These are phyloP conservation scores for Leptopterna dolabrata DNA, from an alignment of 2,888 invertebrate species.

Conservation along the genomic window DNA sequence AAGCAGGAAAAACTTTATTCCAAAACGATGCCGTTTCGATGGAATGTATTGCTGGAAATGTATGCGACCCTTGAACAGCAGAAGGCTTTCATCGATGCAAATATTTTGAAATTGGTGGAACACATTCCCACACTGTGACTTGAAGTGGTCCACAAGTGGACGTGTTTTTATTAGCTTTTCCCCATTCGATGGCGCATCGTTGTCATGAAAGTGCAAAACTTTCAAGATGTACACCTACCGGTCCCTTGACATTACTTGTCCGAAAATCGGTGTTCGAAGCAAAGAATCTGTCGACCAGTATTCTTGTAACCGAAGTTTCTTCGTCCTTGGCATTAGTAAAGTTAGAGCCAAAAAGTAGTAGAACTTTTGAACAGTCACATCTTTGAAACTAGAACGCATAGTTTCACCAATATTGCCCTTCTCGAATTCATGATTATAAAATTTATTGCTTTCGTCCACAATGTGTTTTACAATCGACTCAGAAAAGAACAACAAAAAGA, in stretches of 20 bases:
- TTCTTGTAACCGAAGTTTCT: conserved; percentile 36
- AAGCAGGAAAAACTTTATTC: conserved; percentile 62
- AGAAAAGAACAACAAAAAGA: neutral
- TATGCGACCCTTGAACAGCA: conserved; percentile 62
- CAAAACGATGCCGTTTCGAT: conserved; percentile 62
- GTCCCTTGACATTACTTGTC: conserved; percentile 32
- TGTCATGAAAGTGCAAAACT: conserved; percentile 22
- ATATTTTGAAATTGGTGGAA: conserved; percentile 34
- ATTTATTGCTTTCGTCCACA: neutral
- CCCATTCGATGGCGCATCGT: neutral
- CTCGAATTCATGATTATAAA: neutral
- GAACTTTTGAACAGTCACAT: conserved; percentile 61
- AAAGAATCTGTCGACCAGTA: conserved; percentile 46
- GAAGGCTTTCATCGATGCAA: conserved; percentile 62
- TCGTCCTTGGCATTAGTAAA: conserved; percentile 36
- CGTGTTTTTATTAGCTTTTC: neutral
- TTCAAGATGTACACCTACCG: conserved; percentile 23
- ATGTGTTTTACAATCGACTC: neutral
- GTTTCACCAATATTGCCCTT: neutral
- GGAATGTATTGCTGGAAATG: conserved; percentile 63
- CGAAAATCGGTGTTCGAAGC: conserved; percentile 15
- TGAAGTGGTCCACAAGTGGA: neutral
- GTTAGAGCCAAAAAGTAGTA: conserved; percentile 40
- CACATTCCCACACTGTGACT: conserved; percentile 63
- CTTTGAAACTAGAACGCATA: too few relatives aligned